These are phyloP conservation scores for Pristionchus exspectatus DNA, from an alignment of 2,888 invertebrate genomes.

Conservation along the genomic window DNA sequence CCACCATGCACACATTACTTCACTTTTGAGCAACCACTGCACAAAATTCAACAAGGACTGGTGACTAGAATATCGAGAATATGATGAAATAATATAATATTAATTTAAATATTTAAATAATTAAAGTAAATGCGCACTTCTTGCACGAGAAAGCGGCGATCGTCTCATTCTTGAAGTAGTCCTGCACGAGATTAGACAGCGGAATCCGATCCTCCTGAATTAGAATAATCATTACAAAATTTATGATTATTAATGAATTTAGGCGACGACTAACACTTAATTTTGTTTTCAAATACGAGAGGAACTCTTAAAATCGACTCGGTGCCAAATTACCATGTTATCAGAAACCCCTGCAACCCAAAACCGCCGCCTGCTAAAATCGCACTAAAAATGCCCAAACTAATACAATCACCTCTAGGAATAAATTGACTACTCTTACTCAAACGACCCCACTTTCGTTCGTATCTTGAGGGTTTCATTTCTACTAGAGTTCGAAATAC, in stretches of 20 bases:
- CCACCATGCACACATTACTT: background rate
- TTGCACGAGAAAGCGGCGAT: conserved; percentile 61
- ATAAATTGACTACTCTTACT: too few relatives aligned
- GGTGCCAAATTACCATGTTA: too few relatives aligned
- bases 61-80: background rate
- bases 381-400: background rate
- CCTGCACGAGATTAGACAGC: conserved; percentile 59
- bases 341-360: background rate
- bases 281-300: too few relatives aligned
- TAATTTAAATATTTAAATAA: background rate
- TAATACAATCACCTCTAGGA: too few relatives aligned
- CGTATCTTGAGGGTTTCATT: background rate
- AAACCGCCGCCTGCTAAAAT: background rate
- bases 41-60: too few relatives aligned
- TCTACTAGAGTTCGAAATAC: too few relatives aligned
- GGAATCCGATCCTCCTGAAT: conserved; percentile 13
- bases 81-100: background rate
- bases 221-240: too few relatives aligned
- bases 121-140: conserved; percentile 45
- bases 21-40: too few relatives aligned
- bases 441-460: too few relatives aligned
- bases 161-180: conserved; percentile 66
- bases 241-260: too few relatives aligned
- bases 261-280: too few relatives aligned
- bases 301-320: too few relatives aligned